Percentiles rank a stretch among this genome's conserved stretches.
phyloP scores from a whole-genome alignment of 2,888 invertebrate genomes.

The Tetranychus truncatus region DNA sequence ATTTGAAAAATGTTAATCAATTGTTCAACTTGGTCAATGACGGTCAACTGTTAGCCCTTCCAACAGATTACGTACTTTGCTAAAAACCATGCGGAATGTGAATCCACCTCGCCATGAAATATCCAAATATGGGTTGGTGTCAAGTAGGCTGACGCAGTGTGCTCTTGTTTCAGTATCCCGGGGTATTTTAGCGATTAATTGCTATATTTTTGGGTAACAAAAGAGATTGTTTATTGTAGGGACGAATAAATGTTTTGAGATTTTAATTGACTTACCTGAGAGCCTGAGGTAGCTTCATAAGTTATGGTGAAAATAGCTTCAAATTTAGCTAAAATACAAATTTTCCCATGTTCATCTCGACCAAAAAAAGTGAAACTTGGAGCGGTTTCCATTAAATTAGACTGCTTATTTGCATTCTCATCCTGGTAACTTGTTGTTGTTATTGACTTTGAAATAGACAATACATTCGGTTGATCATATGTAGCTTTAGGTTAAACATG shows the following conservation, averaged over 20 bases:
- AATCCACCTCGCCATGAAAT: slow-evolving; percentile 35
- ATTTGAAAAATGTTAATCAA: neutral
- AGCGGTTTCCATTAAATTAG: slow-evolving; percentile 17
- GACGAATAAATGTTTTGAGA: neutral
- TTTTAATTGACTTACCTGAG: slow-evolving; percentile 22
- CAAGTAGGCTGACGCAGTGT: slow-evolving; percentile 23
- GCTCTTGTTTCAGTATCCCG: slow-evolving; percentile 23
- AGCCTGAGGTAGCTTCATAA: slow-evolving; percentile 24
- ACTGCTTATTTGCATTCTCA: slow-evolving; percentile 12
- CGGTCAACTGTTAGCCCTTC: no score
- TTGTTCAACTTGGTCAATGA: slow-evolving; percentile 39
- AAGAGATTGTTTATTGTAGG: slow-evolving; percentile 1
- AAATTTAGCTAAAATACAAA: slow-evolving; percentile 28
- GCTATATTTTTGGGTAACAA: slow-evolving; percentile 11
- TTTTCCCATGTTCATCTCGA: slow-evolving; percentile 26
- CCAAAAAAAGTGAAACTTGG: slow-evolving; percentile 26
- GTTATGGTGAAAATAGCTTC: slow-evolving; percentile 26
- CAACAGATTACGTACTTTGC: slow-evolving; percentile 33
- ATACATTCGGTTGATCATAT: no score
- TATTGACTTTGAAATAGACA: neutral
- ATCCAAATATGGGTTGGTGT: slow-evolving; percentile 25
- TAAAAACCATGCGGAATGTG: slow-evolving; percentile 52
- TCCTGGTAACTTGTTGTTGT: neutral
- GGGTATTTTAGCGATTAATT: slow-evolving; percentile 19
- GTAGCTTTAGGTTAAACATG: no score